Conservation (phyloP, 1,140 invertebrate species). For the Drosophila neocordata region DNA sequence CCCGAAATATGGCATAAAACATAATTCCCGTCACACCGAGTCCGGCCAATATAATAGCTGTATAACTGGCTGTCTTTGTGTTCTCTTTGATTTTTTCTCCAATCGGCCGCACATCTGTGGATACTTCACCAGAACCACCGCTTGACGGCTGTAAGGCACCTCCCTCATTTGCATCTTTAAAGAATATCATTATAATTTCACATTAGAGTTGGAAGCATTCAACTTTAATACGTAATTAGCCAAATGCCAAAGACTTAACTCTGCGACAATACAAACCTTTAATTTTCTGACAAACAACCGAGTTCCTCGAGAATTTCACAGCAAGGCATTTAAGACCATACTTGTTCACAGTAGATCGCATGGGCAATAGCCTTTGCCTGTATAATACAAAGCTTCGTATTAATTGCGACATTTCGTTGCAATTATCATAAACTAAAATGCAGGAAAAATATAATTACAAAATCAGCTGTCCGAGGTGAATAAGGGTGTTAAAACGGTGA, state of each 20-base stretch:
- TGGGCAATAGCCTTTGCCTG: constrained; percentile 38
- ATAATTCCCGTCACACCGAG: constrained; percentile 90
- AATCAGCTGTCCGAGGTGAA: constrained; percentile 47
- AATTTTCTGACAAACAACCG: constrained; percentile 23
- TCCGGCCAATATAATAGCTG: constrained; percentile 90
- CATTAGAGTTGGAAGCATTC: background rate
- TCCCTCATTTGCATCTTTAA: constrained; percentile 16
- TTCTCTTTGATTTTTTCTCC: constrained; percentile 93
- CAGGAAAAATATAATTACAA: constrained; percentile 21
- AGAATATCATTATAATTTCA: background rate
- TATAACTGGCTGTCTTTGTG: constrained; percentile 92
- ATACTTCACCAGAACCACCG: constrained; percentile 65
- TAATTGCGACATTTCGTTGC: constrained; percentile 51
- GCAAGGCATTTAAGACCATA: constrained; percentile 41
- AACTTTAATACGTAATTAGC: background rate
- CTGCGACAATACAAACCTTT: background rate
- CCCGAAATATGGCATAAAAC: constrained; percentile 91
- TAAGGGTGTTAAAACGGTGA: background rate
- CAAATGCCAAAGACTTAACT: constrained; percentile 5
- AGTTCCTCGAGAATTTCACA: constrained; percentile 37
- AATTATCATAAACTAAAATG: constrained; percentile 37
- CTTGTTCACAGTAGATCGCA: background rate
- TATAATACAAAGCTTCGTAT: constrained; percentile 56
- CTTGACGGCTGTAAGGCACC: constrained; percentile 53
- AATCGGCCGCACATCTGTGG: constrained; percentile 86